Percentiles rank a stretch among this genome's conserved stretches.
phyloP scores from a whole-genome alignment of 2,113 vertebrate genomes.

The Crotalus tigris region DNA sequence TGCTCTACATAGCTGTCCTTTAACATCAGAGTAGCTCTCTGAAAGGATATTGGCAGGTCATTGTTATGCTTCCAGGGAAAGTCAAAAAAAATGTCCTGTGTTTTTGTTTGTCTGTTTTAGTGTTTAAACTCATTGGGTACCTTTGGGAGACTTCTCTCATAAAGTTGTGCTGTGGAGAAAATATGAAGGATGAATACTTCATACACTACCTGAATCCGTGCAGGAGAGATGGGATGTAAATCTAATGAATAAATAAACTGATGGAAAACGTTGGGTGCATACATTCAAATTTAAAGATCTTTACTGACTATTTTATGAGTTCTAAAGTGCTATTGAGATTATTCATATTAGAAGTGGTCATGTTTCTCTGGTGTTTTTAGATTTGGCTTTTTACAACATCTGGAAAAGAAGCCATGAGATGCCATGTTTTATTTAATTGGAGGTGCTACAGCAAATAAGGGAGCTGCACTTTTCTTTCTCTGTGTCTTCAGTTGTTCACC shows the following conservation, averaged over 20 bases:
- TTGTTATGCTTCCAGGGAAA: neutral
- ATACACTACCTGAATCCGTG: neutral
- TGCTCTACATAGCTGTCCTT: neutral
- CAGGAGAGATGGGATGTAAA: too few relatives aligned
- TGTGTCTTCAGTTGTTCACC: accelerated
- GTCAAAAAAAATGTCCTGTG: neutral
- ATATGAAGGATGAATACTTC: neutral
- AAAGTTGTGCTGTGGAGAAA: neutral
- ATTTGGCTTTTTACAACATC: neutral
- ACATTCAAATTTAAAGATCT: neutral
- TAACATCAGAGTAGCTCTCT: neutral
- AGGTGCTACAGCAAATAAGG: neutral
- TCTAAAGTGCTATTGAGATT: neutral
- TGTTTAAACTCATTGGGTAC: too few relatives aligned
- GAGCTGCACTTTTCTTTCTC: accelerated
- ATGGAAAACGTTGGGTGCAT: neutral
- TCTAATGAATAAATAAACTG: too few relatives aligned
- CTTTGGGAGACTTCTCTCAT: neutral
- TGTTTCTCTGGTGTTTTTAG: neutral
- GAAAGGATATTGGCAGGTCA: neutral
- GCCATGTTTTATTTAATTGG: neutral
- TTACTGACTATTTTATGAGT: neutral
- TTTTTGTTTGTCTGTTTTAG: too few relatives aligned
- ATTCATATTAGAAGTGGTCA: neutral
- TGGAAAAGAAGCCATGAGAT: conserved; percentile 1